phyloP scores from a whole-genome alignment of 2,113 vertebrate genomes.

The Colinus virginianus region DNA sequence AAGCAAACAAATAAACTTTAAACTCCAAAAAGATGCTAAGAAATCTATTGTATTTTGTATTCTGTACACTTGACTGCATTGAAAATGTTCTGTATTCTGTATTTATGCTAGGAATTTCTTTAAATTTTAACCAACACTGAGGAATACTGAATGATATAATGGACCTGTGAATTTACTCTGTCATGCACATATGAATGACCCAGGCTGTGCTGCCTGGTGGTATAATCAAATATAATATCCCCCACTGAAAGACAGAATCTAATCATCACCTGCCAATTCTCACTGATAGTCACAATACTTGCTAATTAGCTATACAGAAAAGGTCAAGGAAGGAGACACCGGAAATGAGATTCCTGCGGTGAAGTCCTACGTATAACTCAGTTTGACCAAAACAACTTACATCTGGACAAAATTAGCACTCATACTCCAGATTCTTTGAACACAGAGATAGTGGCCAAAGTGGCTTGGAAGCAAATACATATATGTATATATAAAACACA shows the following conservation, averaged over 20 bases:
- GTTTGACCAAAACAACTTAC: slow-evolving; percentile 54
- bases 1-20: not conserved
- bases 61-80: not conserved
- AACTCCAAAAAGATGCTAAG: not conserved
- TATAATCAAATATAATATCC: not conserved
- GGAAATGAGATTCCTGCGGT: slow-evolving; percentile 58
- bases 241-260: not conserved
- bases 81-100: not conserved
- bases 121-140: not conserved
- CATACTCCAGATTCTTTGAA: slow-evolving; percentile 35
- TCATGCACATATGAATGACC: not conserved
- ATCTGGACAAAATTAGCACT: slow-evolving; percentile 64
- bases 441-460: slow-evolving; percentile 29
- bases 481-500: slow-evolving; percentile 19
- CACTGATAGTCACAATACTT: not conserved
- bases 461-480: slow-evolving; percentile 16
- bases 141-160: not conserved
- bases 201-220: not conserved
- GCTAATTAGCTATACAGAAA: slow-evolving; percentile 45
- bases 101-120: not conserved
- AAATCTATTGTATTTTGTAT: not conserved
- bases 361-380: not conserved
- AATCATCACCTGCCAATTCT: not conserved
- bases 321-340: slow-evolving; percentile 38
- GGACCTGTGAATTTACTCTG: not conserved